These are phyloP conservation scores for Pseudomyrmex cubaensis DNA, from an alignment of 1,140 invertebrate species.

Conservation along the genomic window DNA sequence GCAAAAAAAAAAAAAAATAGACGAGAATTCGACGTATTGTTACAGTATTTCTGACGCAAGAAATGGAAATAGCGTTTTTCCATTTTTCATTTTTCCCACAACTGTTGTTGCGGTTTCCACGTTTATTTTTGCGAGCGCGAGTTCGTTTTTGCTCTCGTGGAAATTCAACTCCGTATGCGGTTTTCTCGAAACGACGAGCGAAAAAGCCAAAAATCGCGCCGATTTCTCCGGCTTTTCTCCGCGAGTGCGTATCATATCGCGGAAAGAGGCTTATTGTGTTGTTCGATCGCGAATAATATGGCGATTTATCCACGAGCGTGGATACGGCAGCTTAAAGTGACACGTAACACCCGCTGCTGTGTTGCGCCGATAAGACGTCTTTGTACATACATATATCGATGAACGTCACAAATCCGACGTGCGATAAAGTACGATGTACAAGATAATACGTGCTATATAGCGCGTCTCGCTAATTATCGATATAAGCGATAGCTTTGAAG, in stretches of 20 bases:
- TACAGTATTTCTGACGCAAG: no score
- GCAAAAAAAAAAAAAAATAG: no score
- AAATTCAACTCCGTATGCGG: neutral
- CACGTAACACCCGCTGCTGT: conserved; percentile 66
- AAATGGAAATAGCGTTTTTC: neutral
- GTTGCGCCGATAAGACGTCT: conserved; percentile 62
- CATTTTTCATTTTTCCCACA: conserved; percentile 26
- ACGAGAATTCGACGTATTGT: no score
- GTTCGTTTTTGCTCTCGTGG: neutral
- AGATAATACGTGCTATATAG: conserved; percentile 43
- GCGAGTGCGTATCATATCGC: neutral
- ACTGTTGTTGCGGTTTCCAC: neutral
- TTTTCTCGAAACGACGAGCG: neutral
- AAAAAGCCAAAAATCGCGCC: neutral
- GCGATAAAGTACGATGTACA: conserved; percentile 54
- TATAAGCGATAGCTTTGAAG: conserved; percentile 2
- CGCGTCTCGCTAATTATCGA: conserved; percentile 32
- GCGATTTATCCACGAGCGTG: conserved; percentile 47
- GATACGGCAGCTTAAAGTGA: conserved; percentile 62
- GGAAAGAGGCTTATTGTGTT: conserved; percentile 37
- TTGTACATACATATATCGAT: conserved; percentile 57
- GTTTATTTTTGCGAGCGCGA: no score
- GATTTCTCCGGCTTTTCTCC: conserved; percentile 31
- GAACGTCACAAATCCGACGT: conserved; percentile 57
- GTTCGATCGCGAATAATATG: conserved; percentile 34